These are phyloP conservation scores for Nemurella pictetii DNA, from an alignment of 2,888 invertebrate species.

Conservation along the genomic window DNA sequence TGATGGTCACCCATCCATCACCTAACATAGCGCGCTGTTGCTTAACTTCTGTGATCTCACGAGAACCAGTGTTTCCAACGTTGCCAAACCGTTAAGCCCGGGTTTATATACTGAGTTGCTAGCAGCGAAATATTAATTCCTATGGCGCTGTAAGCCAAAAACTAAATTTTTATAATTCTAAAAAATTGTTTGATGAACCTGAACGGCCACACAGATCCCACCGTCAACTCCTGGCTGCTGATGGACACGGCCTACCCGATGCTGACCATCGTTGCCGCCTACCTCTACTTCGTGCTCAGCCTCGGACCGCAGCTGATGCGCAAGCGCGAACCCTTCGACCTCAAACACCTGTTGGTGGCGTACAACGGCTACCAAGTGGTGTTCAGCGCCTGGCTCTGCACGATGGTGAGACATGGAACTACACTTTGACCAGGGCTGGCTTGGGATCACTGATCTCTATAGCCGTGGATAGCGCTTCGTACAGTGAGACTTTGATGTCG, in stretches of 20 bases:
- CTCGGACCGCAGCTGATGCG: conserved; percentile 77
- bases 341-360: conserved; percentile 70
- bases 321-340: conserved; percentile 70
- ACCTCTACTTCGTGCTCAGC: conserved; percentile 73
- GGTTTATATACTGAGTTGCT: not conserved
- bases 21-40: conserved; percentile 12
- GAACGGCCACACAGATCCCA: conserved; percentile 72
- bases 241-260: conserved; percentile 77
- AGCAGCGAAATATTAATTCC: not conserved
- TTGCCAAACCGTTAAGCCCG: no score
- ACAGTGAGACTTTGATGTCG: no score
- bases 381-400: conserved; percentile 75
- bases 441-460: no score
- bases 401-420: conserved; percentile 53
- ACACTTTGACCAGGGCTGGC: no score
- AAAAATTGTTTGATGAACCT: conserved; percentile 46
- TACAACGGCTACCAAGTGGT: conserved; percentile 90
- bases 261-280: conserved; percentile 63
- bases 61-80: no score
- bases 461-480: no score
- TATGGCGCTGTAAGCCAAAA: not conserved
- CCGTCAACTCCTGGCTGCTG: conserved; percentile 75
- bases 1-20: no score
- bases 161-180: not conserved
- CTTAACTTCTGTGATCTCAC: no score